Conservation (phyloP, 2,888 invertebrate genomes). For the Diplolepis rosae region DNA sequence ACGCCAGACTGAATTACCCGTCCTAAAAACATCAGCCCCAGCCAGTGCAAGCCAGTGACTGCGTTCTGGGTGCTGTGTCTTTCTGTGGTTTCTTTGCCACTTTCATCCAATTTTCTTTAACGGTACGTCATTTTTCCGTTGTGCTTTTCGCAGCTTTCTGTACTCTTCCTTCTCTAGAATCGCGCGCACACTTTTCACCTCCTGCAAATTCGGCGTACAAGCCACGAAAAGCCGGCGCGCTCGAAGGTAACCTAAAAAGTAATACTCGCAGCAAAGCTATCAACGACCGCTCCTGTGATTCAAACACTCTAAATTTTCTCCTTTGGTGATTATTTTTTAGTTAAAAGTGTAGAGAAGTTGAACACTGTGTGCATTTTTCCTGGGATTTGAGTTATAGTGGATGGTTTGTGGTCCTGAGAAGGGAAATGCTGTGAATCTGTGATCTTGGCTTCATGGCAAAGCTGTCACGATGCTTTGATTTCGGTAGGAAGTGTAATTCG, state of each 20-base stretch:
- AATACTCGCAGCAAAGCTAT: constrained; percentile 38
- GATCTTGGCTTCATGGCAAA: constrained; percentile 26
- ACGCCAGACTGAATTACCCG: constrained; percentile 60
- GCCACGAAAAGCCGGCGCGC: constrained; percentile 68
- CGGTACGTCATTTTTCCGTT: constrained; percentile 35
- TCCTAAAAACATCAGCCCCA: constrained; percentile 71
- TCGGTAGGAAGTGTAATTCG: constrained; percentile 15
- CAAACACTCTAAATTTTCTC: neutral
- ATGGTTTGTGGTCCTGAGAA: neutral
- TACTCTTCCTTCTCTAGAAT: constrained; percentile 2
- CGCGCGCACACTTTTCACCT: constrained; percentile 34
- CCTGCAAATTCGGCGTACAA: constrained; percentile 46
- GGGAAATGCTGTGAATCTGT: constrained; percentile 10
- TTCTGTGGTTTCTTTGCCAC: constrained; percentile 48
- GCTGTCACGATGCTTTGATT: constrained; percentile 23
- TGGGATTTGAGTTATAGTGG: neutral
- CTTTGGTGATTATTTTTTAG: neutral
- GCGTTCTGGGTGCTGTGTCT: constrained; percentile 61
- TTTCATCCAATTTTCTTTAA: constrained; percentile 39
- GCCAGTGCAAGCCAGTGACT: constrained; percentile 61
- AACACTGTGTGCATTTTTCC: neutral
- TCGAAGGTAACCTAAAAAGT: constrained; percentile 71
- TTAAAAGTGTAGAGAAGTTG: neutral
- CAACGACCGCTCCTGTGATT: neutral
- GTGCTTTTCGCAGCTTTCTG: constrained; percentile 35